Base-by-base conservation (phyloP, 2,113 vertebrate genomes). In the Merops nubicus region DNA sequence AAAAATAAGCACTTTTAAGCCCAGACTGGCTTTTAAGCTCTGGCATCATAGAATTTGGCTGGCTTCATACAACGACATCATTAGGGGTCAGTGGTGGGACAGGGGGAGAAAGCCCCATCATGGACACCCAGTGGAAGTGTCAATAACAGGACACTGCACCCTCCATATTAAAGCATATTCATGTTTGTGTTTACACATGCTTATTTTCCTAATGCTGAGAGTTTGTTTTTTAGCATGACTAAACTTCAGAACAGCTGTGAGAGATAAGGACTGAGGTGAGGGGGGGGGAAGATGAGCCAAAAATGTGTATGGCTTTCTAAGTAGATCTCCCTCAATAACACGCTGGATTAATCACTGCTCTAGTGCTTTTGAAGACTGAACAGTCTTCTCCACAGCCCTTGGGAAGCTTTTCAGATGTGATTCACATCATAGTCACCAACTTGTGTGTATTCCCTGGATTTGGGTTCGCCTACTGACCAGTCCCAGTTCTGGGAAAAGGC, bases 41-140 rank as follows among this genome's bases (percentile, higher is more conserved):
- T 64, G 6, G 8, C 8, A 54, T n/a, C 53, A 11, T 31, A 57
- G 40, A 79, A 45, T 59, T 63, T 72, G 47, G 62, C 8, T 31
- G 3, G 38, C 25, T 62, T 0, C 0, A 0, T 36, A 9, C 8
- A 57, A 33, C 6, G 11, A 5, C 15, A 40, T 23, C 10, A 33
- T 51, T 45, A 1, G 2, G 25, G 36, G 36, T 76, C 40, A 48
- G n/a, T 18, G 28, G 25, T 0, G 0, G 51, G 12, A 18, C 7
- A 8, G 4, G 22, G 9, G 11, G 11, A 77, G 45, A 68, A 90
- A 64, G 9, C 6, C 40, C 10, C 45, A 26, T 29, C 42, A 31
- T 2, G 2, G 36, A 31, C 14, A 48, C 2, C 8, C 23, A 16
- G 22, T 15, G n/a, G 54, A 73, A 17, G 2, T 8, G 28, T 43